Evolutionary conservation across 2,888 invertebrate species (phyloP), one percentile per base, ranked within the genome.

Genomic region (Ethmia dodecea): DNA sequence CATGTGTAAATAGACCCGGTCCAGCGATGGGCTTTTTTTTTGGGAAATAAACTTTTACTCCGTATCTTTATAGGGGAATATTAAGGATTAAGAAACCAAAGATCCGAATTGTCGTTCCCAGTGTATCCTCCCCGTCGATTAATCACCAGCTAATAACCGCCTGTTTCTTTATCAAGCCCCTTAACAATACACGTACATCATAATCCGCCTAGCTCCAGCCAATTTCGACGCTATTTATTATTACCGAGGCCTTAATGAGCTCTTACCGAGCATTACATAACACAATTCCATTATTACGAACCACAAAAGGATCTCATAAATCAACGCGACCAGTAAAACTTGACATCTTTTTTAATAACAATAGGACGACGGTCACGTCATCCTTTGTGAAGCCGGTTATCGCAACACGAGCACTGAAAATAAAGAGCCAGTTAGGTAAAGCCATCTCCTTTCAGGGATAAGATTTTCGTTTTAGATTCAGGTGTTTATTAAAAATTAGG

Each of bases 301-400:
- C 45, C 60, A 64, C 68, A 70, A 68, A 58, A 52, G 63, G 50
- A 38, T 32, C 31, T 37, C 69, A 69, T 76, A 74, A 78, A 78
- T 79, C 76, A 75, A 57, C 55, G 41, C 40, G 47, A 34, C 48
- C 50, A 53, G 60, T 60, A 57, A 53, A 59, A 63, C 68, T 74
- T 75, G 76, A 74, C 72, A 63, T 75, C 67, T 71, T 76, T 76
- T 78, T 75, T 74, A 74, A 68, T 72, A 68, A 74, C 71, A 76
- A 76, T 62, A 51, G 65, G 36, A 45, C 41, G 35, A 31, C 38
- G 45, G 52, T 46, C 46, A 55, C 49, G 56, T 54, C 52, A 49
- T 47, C 55, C 52, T 59, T 61, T 64, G 62, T 62, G 49, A 43
- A 42, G 45, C 41, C 36, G 44, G 49, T 43, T 45, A 55, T 51